phyloP scores from a whole-genome alignment of 2,888 invertebrate species.

The Acleris emargana region DNA sequence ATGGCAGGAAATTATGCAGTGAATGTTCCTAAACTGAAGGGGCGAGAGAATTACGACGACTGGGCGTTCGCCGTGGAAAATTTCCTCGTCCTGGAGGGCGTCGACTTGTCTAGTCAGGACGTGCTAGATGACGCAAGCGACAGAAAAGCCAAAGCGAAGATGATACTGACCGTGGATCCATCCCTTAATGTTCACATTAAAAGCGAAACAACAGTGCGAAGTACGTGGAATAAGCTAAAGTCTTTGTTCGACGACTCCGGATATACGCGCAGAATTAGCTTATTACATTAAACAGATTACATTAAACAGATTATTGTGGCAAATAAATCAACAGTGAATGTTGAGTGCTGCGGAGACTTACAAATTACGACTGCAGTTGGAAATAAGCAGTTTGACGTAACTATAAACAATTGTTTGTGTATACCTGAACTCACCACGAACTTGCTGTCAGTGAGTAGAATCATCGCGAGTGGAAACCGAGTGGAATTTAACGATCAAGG shows the following conservation, averaged over 20 bases:
- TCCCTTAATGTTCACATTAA: no score
- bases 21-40: constrained; percentile 41
- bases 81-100: constrained; percentile 32
- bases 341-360: no score
- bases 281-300: no score
- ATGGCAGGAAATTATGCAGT: constrained; percentile 24
- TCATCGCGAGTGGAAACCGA: no score
- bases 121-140: not conserved
- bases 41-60: constrained; percentile 25
- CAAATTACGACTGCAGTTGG: no score
- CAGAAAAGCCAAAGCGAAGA: constrained; percentile 32
- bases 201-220: no score
- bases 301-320: no score
- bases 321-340: no score
- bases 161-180: constrained; percentile 29
- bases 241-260: constrained; percentile 25
- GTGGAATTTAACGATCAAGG: not conserved
- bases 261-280: not conserved
- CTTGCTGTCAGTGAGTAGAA: no score
- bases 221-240: constrained; percentile 13
- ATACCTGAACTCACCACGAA: no score
- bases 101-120: constrained; percentile 3
- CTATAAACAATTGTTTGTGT: no score
- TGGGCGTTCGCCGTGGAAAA: constrained; percentile 26
- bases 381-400: no score